Evolutionary conservation across 2,113 vertebrate species (phyloP).

Genomic region (Sander vitreus): DNA sequence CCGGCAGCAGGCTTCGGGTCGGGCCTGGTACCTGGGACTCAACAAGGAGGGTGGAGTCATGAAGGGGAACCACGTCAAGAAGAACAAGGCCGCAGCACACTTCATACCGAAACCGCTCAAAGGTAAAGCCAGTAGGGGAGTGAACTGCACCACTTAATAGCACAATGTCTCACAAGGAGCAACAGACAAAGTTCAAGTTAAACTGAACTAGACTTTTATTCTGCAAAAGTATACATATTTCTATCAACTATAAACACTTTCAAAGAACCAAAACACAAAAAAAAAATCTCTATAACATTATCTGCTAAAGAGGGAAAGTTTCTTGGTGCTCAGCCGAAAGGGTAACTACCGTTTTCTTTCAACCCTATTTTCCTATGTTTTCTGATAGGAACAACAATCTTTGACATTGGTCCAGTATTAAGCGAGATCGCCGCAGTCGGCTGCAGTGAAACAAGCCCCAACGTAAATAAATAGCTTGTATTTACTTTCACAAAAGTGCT

Average conservation of each 20-base stretch:
- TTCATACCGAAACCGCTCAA: slow-evolving; percentile 99
- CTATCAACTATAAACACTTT: not conserved
- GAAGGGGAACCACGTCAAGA: slow-evolving; percentile 99
- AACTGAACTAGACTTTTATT: not conserved
- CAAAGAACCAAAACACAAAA: not conserved
- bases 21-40: slow-evolving; percentile 97
- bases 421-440: no score
- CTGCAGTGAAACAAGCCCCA: no score
- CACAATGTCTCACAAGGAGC: not conserved
- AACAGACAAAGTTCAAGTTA: not conserved
- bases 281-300: no score
- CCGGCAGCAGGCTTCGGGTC: slow-evolving; percentile 96
- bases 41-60: slow-evolving; percentile 99
- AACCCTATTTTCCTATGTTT: no score
- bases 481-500: no score
- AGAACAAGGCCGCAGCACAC: slow-evolving; percentile 97
- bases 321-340: no score
- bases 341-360: no score
- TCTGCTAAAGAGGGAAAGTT: no score
- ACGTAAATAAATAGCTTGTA: no score
- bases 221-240: not conserved
- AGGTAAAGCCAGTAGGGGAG: slow-evolving; percentile 84
- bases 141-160: not conserved
- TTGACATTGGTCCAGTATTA: no score
- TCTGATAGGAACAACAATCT: no score